phyloP scores from a whole-genome alignment of 2,888 invertebrate genomes.

The Xanthia icteritia region DNA sequence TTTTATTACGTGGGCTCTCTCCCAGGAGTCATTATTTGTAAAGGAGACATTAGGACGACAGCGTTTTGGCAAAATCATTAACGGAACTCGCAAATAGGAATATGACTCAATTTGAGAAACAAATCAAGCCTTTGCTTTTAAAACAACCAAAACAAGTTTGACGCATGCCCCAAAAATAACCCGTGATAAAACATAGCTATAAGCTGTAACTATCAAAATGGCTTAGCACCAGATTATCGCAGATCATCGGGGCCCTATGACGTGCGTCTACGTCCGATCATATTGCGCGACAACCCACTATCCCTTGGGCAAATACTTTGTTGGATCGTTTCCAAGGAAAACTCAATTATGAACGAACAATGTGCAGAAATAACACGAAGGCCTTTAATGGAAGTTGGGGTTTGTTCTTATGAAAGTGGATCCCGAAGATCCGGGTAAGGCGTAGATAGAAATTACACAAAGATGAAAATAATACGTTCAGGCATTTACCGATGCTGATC shows the following conservation, averaged over 20 bases:
- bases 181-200: slow-evolving; percentile 9
- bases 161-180: slow-evolving; percentile 35
- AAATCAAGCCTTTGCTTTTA: slow-evolving; percentile 14
- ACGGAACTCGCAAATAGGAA: neutral
- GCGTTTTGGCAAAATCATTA: slow-evolving; percentile 4
- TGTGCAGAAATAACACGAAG: slow-evolving; percentile 71
- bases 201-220: slow-evolving; percentile 27
- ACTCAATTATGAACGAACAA: slow-evolving; percentile 81
- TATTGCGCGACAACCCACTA: slow-evolving; percentile 60
- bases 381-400: slow-evolving; percentile 71
- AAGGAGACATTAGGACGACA: slow-evolving; percentile 4
- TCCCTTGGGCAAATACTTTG: slow-evolving; percentile 75
- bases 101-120: slow-evolving; percentile 20
- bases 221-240: slow-evolving; percentile 51
- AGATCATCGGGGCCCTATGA: slow-evolving; percentile 60
- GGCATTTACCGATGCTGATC: slow-evolving; percentile 25
- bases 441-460: slow-evolving; percentile 53
- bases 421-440: slow-evolving; percentile 31
- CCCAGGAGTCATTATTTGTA: slow-evolving; percentile 3
- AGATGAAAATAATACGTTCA: slow-evolving; percentile 44
- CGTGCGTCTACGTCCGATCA: slow-evolving; percentile 64
- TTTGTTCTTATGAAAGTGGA: slow-evolving; percentile 63
- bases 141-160: slow-evolving; percentile 2
- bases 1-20: slow-evolving; percentile 28
- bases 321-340: slow-evolving; percentile 83